Evolutionary conservation across 2,888 invertebrate genomes (phyloP).

Genomic region (Galerucella nymphaeae): DNA sequence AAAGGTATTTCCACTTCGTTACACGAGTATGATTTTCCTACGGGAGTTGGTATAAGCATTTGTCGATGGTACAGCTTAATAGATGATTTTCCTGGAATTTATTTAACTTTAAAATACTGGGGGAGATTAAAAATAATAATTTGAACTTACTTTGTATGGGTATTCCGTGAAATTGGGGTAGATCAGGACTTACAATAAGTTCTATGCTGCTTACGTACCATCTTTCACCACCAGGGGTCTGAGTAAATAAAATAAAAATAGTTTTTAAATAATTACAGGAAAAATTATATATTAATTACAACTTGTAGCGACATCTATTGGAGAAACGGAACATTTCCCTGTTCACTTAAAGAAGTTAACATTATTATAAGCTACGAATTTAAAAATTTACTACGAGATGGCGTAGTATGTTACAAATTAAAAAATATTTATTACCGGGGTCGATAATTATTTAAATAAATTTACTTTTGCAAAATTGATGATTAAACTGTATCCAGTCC

Average conservation of each 20-base stretch:
- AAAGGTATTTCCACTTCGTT: slow-evolving; percentile 77
- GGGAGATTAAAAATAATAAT: slow-evolving; percentile 67
- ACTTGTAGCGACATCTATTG: background rate
- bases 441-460: background rate
- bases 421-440: background rate
- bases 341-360: background rate
- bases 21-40: slow-evolving; percentile 86
- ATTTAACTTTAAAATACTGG: background rate
- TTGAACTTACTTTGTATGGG: slow-evolving; percentile 55
- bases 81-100: slow-evolving; percentile 51
- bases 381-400: too few relatives aligned
- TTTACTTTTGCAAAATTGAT: slow-evolving; percentile 84
- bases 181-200: slow-evolving; percentile 74
- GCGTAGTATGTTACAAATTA: slow-evolving; percentile 2
- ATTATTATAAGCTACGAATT: background rate
- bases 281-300: too few relatives aligned
- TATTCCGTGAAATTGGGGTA: slow-evolving; percentile 59
- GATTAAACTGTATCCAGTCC: slow-evolving; percentile 79
- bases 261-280: too few relatives aligned
- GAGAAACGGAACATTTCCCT: too few relatives aligned
- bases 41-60: slow-evolving; percentile 85
- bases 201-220: slow-evolving; percentile 88
- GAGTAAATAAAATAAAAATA: slow-evolving; percentile 46
- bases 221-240: slow-evolving; percentile 89
- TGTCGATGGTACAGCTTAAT: slow-evolving; percentile 65